Percentiles rank a stretch among this genome's conserved stretches.
phyloP scores from a whole-genome alignment of 2,113 vertebrate species.

The Oxygymnocypris stewartii region DNA sequence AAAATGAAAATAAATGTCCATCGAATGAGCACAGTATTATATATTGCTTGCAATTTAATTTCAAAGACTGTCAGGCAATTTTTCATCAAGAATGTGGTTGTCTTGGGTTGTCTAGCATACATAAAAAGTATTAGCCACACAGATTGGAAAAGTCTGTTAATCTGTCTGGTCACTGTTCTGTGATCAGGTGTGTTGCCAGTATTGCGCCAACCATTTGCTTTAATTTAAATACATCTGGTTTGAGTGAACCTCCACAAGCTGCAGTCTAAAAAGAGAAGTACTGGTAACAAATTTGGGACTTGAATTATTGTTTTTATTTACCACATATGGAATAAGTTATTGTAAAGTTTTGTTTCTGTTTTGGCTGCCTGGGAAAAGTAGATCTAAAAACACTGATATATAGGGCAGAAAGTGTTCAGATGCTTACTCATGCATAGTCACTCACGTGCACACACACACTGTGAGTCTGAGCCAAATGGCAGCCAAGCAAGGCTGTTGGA shows the following conservation, averaged over 20 bases:
- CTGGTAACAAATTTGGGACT: slow-evolving; percentile 50
- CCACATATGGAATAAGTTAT: slow-evolving; percentile 15
- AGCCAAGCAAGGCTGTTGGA: slow-evolving; percentile 40
- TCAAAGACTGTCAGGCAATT: slow-evolving; percentile 41
- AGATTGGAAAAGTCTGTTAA: slow-evolving; percentile 56
- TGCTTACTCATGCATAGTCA: slow-evolving; percentile 21
- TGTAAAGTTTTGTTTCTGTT: background rate
- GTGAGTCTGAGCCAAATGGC: slow-evolving; percentile 39
- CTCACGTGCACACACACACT: background rate
- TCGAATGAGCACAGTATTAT: background rate
- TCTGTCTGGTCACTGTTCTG: slow-evolving; percentile 63
- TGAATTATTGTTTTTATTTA: slow-evolving; percentile 57
- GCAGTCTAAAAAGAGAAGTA: slow-evolving; percentile 55
- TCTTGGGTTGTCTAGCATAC: slow-evolving; percentile 47
- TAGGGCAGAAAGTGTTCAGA: background rate
- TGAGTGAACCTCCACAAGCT: slow-evolving; percentile 58
- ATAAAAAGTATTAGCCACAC: slow-evolving; percentile 51
- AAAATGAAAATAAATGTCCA: background rate
- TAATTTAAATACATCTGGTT: slow-evolving; percentile 78
- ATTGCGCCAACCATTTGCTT: slow-evolving; percentile 73
- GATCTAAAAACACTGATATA: slow-evolving; percentile 8
- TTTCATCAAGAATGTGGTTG: slow-evolving; percentile 48
- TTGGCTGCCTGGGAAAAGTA: background rate
- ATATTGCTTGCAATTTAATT: slow-evolving; percentile 35
- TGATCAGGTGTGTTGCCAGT: slow-evolving; percentile 71